A percentile compares a stretch with the other conserved stretches of the same genome.
Evolutionary conservation across 2,113 vertebrate species (phyloP).

Genomic region (Oryctolagus cuniculus): mOryCun1.1 NC_091445.1:41462001-41462500

Average conservation of each 20-base stretch:
- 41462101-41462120: background rate
- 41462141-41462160: background rate
- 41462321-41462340: background rate
- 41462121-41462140: background rate
- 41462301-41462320: background rate
- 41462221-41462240: background rate
- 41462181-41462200: background rate
- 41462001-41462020: background rate
- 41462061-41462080: background rate
- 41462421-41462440: background rate
- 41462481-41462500: background rate
- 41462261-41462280: background rate
- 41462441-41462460: background rate
- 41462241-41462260: background rate
- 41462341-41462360: background rate
- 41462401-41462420: background rate
- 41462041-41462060: background rate
- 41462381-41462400: too few relatives aligned
- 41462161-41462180: background rate
- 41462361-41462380: background rate
- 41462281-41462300: background rate
- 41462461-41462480: background rate
- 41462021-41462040: background rate
- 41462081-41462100: background rate
- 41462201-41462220: background rate